Base-by-base conservation (phyloP, 2,888 invertebrate species). In the Leptinotarsa tumamoca region DNA sequence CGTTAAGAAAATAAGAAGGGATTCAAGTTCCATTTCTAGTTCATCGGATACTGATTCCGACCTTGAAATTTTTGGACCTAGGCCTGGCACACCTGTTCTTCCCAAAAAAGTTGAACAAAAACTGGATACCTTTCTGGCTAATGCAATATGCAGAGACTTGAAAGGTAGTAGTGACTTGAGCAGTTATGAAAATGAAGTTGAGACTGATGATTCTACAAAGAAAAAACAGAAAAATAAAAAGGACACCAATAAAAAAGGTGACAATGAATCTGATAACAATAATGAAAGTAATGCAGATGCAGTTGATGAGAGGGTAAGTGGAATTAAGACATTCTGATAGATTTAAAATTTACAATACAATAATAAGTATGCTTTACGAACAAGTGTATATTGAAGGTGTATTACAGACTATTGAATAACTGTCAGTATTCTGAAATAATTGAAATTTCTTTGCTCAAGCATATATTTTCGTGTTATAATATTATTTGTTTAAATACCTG, bases 111-210 rank as follows among this genome's bases (percentile, higher is more conserved):
- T 68, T 69, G 72, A 70, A 50, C 23, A 78, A 61, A 79, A 70
- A 72, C 18, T 76, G 51, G 77, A 79, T 70, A 73, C 71, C 5
- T 71, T 78, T 51, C 51, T 80, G 67, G 78, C 80, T 4, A 58
- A 72, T 23, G 68, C 66, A 7, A 76, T 75, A 66, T 74, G 75
- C 68, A 76, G 75, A 7, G 71, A 71, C 21, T 75, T 79, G 50
- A 74, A 71, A 50, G 67, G 67, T 51, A 70, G 63, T 52, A 76
- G 69, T 23, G n/a, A 63, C 43, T 58, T 54, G 15, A 73, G 72
- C 56, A 72, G 71, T 68, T 67, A 63, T 14, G 54, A 61, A 49
- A 67, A 50, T 68, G 74, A 72, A 68, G 49, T 18, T 68, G 71
- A 74, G 17, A 51, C 52, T 63, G 71, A 63, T 61, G 72, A 50